Percentiles rank a stretch among this genome's conserved stretches.
Conservation (phyloP, 2,797 vertebrate species). For the Phyllotis vaccarum region DNA sequence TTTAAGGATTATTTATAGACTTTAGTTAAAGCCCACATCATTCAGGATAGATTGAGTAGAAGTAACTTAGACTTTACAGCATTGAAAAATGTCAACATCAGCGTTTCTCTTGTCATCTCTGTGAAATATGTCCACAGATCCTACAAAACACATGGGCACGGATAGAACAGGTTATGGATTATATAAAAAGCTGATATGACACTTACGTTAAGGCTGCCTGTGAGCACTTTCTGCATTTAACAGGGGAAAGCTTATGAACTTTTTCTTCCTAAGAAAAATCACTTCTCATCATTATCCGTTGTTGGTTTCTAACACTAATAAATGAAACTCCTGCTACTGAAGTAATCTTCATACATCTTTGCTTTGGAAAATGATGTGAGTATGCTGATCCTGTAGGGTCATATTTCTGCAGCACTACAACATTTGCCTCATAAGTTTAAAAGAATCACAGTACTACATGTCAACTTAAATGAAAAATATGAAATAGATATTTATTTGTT, state of each 20-base stretch:
- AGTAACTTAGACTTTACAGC: background rate
- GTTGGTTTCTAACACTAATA: background rate
- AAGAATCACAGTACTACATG: background rate
- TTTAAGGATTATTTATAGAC: background rate
- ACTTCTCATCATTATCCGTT: background rate
- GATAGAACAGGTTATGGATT: background rate
- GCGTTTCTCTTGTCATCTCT: background rate
- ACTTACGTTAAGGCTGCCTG: background rate
- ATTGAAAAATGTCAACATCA: background rate
- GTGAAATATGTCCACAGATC: background rate
- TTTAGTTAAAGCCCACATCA: background rate
- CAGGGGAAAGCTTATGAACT: background rate
- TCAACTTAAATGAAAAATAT: background rate
- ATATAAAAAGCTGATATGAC: background rate
- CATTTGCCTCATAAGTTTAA: background rate
- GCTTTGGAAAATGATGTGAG: background rate
- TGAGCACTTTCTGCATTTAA: background rate
- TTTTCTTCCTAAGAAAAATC: background rate
- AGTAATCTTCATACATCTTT: background rate
- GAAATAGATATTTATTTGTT: background rate
- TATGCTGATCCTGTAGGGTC: fast-evolving
- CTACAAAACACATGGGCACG: background rate
- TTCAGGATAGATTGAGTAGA: background rate
- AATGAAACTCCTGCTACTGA: background rate
- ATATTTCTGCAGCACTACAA: background rate